A percentile compares a stretch with the other conserved stretches of the same genome.
Conservation (phyloP, 1,140 invertebrate genomes). For the Zaprionus taronus region DNA sequence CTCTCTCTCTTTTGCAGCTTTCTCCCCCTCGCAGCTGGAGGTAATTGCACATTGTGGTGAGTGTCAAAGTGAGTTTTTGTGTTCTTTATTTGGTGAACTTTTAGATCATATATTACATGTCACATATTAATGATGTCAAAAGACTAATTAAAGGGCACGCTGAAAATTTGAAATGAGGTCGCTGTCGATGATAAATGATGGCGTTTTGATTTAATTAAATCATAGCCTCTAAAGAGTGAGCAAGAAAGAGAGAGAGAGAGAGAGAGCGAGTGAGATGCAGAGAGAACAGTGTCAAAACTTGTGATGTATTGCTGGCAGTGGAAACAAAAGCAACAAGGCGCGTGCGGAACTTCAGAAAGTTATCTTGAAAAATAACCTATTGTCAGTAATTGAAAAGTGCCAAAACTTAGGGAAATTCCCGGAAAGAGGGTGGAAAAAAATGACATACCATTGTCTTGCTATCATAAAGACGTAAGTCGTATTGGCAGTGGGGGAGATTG, state of each 20-base stretch:
- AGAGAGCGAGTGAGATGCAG: neutral
- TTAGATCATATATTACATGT: slow-evolving; percentile 14
- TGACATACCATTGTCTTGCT: neutral
- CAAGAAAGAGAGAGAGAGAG: neutral
- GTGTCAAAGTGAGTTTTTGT: slow-evolving; percentile 29
- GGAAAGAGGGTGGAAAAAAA: neutral
- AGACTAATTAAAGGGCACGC: slow-evolving; percentile 33
- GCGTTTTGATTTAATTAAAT: slow-evolving; percentile 28
- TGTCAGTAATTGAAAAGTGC: slow-evolving; percentile 35
- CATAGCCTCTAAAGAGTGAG: slow-evolving; percentile 8
- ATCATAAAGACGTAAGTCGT: neutral
- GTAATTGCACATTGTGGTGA: slow-evolving; percentile 56
- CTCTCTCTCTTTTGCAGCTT: slow-evolving; percentile 40
- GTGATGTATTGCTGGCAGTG: neutral
- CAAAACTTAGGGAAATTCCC: slow-evolving; percentile 15
- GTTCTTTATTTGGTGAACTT: slow-evolving; percentile 1
- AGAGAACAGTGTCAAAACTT: neutral
- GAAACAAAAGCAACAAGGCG: neutral
- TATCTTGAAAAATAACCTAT: neutral
- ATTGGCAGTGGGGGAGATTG: neutral
- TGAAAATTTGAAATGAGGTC: slow-evolving; percentile 17
- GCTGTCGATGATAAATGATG: slow-evolving; percentile 22
- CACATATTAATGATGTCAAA: slow-evolving; percentile 29
- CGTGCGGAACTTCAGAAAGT: neutral
- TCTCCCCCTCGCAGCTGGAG: slow-evolving; percentile 11